These are phyloP conservation scores for Colossoma macropomum DNA, from an alignment of 2,113 vertebrate species.

Conservation along the genomic window DNA sequence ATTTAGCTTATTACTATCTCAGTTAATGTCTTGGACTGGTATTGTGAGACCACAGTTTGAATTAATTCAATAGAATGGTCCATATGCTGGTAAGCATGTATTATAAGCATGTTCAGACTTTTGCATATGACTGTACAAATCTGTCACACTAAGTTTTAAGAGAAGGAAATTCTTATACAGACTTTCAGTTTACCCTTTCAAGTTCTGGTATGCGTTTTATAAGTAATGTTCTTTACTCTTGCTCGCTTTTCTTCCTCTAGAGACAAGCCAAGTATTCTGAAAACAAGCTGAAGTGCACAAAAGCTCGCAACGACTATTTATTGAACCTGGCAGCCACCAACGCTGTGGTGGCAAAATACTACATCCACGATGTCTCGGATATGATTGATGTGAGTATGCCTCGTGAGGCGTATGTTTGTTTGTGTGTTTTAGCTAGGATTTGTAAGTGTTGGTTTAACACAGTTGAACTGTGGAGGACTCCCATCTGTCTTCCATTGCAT, in stretches of 20 bases:
- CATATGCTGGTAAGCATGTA: no score
- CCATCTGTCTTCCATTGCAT: conserved; percentile 67
- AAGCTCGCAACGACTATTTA: conserved; percentile 95
- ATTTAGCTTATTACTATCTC: no score
- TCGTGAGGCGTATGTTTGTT: conserved; percentile 54
- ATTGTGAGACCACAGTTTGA: no score
- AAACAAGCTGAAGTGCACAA: conserved; percentile 98
- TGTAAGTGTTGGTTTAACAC: conserved; percentile 62
- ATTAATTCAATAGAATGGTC: no score
- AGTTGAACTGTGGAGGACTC: conserved; percentile 55
- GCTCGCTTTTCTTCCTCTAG: conserved; percentile 71
- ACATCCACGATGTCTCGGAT: conserved; percentile 97
- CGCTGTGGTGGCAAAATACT: conserved; percentile 95
- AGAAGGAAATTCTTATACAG: no score
- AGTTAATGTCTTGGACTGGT: no score
- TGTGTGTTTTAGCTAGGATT: conserved; percentile 64
- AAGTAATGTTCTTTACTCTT: background rate
- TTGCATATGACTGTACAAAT: no score
- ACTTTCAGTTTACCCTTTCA: background rate
- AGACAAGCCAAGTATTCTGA: conserved; percentile 98
- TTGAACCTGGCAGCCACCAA: conserved; percentile 95
- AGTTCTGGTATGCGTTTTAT: background rate
- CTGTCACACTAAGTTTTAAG: no score
- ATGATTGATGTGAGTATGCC: conserved; percentile 91
- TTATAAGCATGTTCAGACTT: no score